Evolutionary conservation across 1,140 invertebrate species (phyloP), one percentile per base, ranked within the genome.

Genomic region (Zophobas morio): DNA sequence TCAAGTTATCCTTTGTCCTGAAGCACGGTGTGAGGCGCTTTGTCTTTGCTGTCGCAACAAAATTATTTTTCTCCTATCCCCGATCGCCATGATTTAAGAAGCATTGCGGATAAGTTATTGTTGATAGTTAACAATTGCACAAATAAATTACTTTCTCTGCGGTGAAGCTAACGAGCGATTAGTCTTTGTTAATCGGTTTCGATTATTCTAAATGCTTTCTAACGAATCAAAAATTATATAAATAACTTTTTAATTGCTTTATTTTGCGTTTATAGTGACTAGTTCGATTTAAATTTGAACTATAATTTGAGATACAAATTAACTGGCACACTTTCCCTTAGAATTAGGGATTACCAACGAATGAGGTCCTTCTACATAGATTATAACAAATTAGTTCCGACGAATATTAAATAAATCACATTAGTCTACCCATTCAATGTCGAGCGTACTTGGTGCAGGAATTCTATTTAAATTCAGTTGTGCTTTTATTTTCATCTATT

Each of bases 101-200:
- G n/a, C 20, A 20, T 51, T 51, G 49, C 49, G 20, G 20, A 20
- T 20, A 51, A 20, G 49, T 20, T 39, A 37, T 57, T 60, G 56
- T 60, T 60, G 36, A 36, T 60, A 36, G 56, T 60, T 60, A 6
- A 2, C 34, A 66, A 66, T 66, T 42, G 60, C 33, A 66, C 60
- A 40, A 54, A 60, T 60, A 60, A 66, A 66, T 66, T 6, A 66
- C 60, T 66, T 66, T 66, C 60, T 66, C 60, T 42, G 39, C 60
- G 32, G 33, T 36, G 35, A 66, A 66, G 20, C 33, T 60, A 60
- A 60, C n/a, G 56, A 39, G 56, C 8, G 35, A 60, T 37, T 60
- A 36, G 56, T 5, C 39, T 6, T 63, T 63, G 39, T 63, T 63
- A 63, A 63, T 63, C 57, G 39, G 36, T 63, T 63, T 51, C 49